Base-by-base conservation (phyloP, 1,140 invertebrate genomes). In the Dendroctonus ponderosae region DNA sequence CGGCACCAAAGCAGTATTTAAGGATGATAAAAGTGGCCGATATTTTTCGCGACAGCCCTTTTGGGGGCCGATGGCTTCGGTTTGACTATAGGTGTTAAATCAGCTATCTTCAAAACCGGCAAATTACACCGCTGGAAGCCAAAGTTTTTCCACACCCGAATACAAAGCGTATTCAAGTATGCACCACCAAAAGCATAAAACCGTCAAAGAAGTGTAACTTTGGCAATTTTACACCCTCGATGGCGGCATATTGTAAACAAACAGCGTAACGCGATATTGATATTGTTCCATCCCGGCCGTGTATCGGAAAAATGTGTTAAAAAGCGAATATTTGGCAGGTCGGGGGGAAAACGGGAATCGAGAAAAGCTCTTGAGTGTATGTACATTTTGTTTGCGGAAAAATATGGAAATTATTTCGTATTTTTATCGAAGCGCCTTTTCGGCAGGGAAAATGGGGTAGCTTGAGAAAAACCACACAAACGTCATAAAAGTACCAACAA, bases 181-280 rank as follows among this genome's bases (percentile, higher is more conserved):
- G 43, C 40, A n/a, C 15, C 43, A 39, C 58, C 37, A 12, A 4
- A 39, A 61, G 14, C 42, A 50, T 48, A 53, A 53, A 62, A 62
- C 50, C 53, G 14, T 41, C 50, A 14, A 52, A 42, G 53, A 40
- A 6, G 51, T 41, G 63, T 58, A 66, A 66, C 53, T 66, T 66
- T 66, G 14, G 46, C 53, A 66, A 66, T 66, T 66, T 66, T 58
- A 66, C 53, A 58, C n/a, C 53, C 63, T 38, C 48, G 53, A 43
- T 14, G 54, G 63, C 49, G 49, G 11, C 62, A 64, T 64, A 64
- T 64, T 64, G 62, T 66, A 66, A 58, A 66, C 63, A 66, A 66
- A 66, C 63, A 66, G 7, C 12, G 40, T 66, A 66, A 66, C 56
- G 54, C 39, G 53, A 50, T 66, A 58, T 66, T 51, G 63, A 58